Conservation (phyloP, 2,888 invertebrate genomes). For the Melanophora roralis region DNA sequence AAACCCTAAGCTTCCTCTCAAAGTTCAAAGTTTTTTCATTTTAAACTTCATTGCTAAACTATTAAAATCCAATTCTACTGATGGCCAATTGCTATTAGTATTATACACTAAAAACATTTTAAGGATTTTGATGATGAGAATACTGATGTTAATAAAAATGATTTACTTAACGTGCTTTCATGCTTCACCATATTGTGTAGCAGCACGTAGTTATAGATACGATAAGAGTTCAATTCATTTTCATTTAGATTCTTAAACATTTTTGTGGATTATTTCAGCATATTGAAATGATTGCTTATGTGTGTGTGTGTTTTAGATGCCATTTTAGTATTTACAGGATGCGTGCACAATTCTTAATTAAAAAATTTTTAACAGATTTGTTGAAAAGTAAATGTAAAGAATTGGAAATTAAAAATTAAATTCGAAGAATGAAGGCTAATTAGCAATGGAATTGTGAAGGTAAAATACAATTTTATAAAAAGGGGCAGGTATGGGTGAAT, state of each 20-base stretch:
- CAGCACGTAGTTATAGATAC: background rate
- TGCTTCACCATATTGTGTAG: slow-evolving; percentile 7
- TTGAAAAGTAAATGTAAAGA: background rate
- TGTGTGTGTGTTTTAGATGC: background rate
- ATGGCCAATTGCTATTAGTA: slow-evolving; percentile 14
- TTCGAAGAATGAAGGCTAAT: too few relatives aligned
- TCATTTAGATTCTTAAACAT: background rate
- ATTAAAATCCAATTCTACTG: background rate
- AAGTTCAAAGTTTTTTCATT: too few relatives aligned
- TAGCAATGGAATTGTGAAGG: too few relatives aligned
- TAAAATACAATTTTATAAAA: too few relatives aligned
- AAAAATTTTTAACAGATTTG: slow-evolving; percentile 22
- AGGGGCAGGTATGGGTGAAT: too few relatives aligned
- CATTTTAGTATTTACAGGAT: background rate
- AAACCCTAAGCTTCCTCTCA: too few relatives aligned
- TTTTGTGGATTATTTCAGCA: slow-evolving; percentile 12
- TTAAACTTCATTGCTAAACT: too few relatives aligned
- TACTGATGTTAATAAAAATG: slow-evolving; percentile 8
- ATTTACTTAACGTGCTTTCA: slow-evolving; percentile 33
- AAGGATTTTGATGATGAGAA: slow-evolving; percentile 24
- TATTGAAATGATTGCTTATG: slow-evolving; percentile 45
- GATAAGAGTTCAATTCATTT: background rate
- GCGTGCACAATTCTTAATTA: slow-evolving; percentile 42
- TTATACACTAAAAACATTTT: slow-evolving; percentile 24
- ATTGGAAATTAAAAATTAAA: too few relatives aligned